Evolutionary conservation across 2,888 invertebrate species (phyloP).

Genomic region (Dysmachus trigonus): DNA sequence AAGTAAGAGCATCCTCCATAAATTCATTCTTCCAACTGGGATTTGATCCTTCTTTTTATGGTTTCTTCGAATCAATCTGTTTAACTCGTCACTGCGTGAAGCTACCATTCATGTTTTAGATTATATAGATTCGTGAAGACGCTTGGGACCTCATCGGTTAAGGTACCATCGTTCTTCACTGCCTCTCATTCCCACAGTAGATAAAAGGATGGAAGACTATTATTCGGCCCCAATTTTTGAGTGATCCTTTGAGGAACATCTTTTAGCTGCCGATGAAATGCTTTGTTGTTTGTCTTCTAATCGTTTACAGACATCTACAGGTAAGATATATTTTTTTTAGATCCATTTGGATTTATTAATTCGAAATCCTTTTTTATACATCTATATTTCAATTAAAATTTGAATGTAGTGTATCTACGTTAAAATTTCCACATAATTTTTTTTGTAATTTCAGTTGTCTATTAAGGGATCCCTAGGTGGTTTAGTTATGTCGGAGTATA

Average conservation of each 20-base stretch:
- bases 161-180: background rate
- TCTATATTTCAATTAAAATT: too few species aligned
- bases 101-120: constrained; percentile 16
- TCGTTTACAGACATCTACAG: background rate
- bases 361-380: too few species aligned
- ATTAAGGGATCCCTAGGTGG: too few species aligned
- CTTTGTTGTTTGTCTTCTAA: background rate
- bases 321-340: too few species aligned
- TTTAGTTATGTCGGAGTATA: too few species aligned
- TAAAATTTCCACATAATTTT: too few species aligned
- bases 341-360: too few species aligned
- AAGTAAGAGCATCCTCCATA: background rate
- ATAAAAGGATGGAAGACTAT: background rate
- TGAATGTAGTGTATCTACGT: too few species aligned
- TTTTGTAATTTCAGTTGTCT: background rate
- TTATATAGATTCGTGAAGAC: background rate
- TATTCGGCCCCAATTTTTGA: background rate
- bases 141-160: background rate
- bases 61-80: background rate
- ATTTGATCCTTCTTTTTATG: background rate
- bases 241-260: background rate
- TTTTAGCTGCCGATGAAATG: background rate
- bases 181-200: background rate
- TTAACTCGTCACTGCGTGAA: constrained; percentile 5
- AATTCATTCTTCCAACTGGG: background rate